Evolutionary conservation across 2,113 vertebrate genomes (phyloP), one percentile per base, ranked within the genome.

Genomic region (Nyctibius bracteatus): DNA sequence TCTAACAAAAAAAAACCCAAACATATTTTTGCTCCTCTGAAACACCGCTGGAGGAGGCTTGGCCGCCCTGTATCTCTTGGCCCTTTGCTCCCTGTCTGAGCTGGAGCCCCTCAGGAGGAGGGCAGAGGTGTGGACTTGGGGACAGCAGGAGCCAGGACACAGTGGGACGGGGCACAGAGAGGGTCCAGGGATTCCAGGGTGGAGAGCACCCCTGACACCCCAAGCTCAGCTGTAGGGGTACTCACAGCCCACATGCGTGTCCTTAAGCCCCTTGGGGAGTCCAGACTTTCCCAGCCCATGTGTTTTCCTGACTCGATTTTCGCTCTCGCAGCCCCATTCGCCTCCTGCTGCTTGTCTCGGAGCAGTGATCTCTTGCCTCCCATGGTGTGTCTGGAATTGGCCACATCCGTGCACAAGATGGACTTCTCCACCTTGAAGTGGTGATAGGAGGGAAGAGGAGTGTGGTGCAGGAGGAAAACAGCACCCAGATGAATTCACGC

Each of bases 291-390:
- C 52, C 49, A 67, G 21, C 2, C 15, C 8, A 6, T 19, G 10
- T 2, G 1, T 43, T 63, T 78, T 71, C 47, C 47, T 54, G 27
- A 51, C 2, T 3, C 12, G 6, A 5, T 41, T 73, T 52, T 47
- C 1, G 3, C 24, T 63, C 3, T 58, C 3, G 3, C 7, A 62
- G 10, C 25, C 28, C 8, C 0, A 0, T 43, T 84, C 3, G 1
- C 35, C 23, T 91, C 49, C 21, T 2, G 1, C 21, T 1, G 1
- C 13, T n/a, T 6, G 20, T 7, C 58, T 27, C 7, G 10, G 41
- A 52, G 35, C 1, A 9, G 20, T 47, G n/a, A 51, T 63, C 57
- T 51, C 52, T 63, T 31, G 16, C 9, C 10, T 58, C 20, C 43
- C 2, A 3, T 18, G 1, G 0, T n/a, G 78, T 39, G 17, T 35